Base-by-base conservation (phyloP, 2,888 invertebrate species). In the Sericinus montela region DNA sequence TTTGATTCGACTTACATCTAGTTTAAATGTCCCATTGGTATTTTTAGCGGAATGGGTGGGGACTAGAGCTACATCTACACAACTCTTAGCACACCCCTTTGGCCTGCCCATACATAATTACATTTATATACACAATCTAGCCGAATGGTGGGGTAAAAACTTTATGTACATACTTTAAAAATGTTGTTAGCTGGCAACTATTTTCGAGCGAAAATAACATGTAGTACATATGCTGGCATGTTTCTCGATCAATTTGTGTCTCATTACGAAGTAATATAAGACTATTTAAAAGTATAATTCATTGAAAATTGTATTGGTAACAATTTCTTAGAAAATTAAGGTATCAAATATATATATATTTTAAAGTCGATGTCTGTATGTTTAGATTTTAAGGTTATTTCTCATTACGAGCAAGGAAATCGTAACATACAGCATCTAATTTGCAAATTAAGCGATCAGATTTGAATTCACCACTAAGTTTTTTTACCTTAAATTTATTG, bases 1-100 rank as follows among this genome's bases (percentile, higher is more conserved):
- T 72, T 72, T 69, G 72, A 79, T 76, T 66, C 55, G 57, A 42
- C 55, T 52, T 35, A 41, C 54, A 62, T 63, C 59, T 60, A 60
- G 57, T 53, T 55, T 52, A n/a, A 16, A 34, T 32, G 38, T 52
- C 37, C 52, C 50, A 53, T 54, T 57, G 57, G 60, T 52, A 58
- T 54, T 57, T 61, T 57, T 58, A 34, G 16, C 10, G 53, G 48
- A 44, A 53, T 56, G 59, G 65, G 64, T 51, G 62, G 60, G 53
- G 62, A 47, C 45, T 51, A 48, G 41, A 34, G 35, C 16, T 42
- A 44, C 44, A 39, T 30, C 38, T 38, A 34, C 14, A 6, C 11
- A 10, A 37, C 9, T 16, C 15, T 10, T 32, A 51, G 45, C 60
- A 62, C 65, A 58, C 62, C 61, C 61, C 35, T 16, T 36, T 32